A percentile compares a stretch with the other conserved stretches of the same genome.
phyloP scores from a whole-genome alignment of 1,140 invertebrate species.

The Nasonia giraulti region DNA sequence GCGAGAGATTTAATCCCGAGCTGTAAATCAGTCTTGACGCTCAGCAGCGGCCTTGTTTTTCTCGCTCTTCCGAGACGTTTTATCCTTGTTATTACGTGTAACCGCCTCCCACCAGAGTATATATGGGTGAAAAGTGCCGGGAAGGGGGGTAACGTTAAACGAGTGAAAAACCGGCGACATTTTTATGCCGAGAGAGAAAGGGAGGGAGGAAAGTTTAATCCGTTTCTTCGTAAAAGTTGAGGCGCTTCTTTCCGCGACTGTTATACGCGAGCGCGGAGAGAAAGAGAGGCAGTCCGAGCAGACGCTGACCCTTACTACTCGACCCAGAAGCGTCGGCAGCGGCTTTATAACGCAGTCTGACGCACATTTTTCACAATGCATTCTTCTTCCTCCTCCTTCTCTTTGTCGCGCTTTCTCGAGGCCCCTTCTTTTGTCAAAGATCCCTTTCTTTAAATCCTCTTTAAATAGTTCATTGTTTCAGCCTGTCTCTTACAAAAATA shows the following conservation, averaged over 20 bases:
- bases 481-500: not conserved
- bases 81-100: conserved; percentile 35
- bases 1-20: conserved; percentile 44
- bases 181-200: conserved; percentile 10
- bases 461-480: conserved; percentile 17
- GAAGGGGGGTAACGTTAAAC: conserved; percentile 25
- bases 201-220: conserved; percentile 23
- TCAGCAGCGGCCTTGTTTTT: not conserved
- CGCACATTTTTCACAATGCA: conserved; percentile 28
- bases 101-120: not conserved
- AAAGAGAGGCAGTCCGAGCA: not conserved
- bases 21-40: conserved; percentile 36
- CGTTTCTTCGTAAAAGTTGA: conserved; percentile 33
- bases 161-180: conserved; percentile 21
- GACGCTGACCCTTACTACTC: conserved; percentile 40
- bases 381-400: not conserved
- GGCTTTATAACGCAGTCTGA: conserved; percentile 21
- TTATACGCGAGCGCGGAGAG: no score
- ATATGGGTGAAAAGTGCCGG: not conserved
- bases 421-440: not conserved
- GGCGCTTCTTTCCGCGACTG: not conserved
- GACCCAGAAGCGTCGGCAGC: not conserved
- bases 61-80: conserved; percentile 29
- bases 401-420: conserved; percentile 2
- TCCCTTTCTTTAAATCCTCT: conserved; percentile 15